A percentile compares a stretch with the other conserved stretches of the same genome.
Conservation (phyloP, 2,888 invertebrate genomes). For the Zeuzera pyrina region DNA sequence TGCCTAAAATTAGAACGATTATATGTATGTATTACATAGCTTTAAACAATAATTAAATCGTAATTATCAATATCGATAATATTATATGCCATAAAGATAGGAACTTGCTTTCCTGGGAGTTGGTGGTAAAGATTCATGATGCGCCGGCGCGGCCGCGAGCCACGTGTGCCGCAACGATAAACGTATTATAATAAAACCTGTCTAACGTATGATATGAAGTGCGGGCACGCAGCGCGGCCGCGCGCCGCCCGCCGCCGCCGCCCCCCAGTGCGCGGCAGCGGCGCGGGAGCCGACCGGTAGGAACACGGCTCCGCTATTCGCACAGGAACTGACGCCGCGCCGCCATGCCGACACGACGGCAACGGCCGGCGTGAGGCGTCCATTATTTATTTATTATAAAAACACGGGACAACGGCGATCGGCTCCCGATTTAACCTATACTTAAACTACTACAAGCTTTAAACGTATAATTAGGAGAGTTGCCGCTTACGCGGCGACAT, state of each 20-base stretch:
- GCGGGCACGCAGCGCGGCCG: conserved; percentile 50
- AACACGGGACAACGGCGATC: conserved; percentile 40
- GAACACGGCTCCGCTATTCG: conserved; percentile 16
- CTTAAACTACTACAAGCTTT: conserved; percentile 69
- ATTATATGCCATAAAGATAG: conserved; percentile 76
- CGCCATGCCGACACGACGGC: conserved; percentile 15
- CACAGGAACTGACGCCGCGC: conserved; percentile 14
- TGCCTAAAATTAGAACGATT: conserved; percentile 74
- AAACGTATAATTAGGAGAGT: conserved; percentile 69
- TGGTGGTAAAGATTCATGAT: conserved; percentile 55
- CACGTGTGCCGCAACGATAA: conserved; percentile 61
- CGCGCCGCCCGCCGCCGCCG: conserved; percentile 55
- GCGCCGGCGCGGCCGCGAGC: conserved; percentile 59
- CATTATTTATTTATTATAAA: conserved; percentile 24
- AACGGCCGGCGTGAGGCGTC: conserved; percentile 14
- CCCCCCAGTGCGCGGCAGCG: conserved; percentile 68
- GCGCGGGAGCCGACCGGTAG: conserved; percentile 40
- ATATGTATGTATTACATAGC: conserved; percentile 75
- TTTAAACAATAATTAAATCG: conserved; percentile 75
- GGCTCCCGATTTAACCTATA: conserved; percentile 61
- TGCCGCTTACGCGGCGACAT: conserved; percentile 54
- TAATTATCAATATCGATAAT: conserved; percentile 75
- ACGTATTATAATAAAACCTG: conserved; percentile 71
- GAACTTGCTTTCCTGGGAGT: conserved; percentile 75
- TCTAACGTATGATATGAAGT: conserved; percentile 72